These are phyloP conservation scores for Stenodera caucasica DNA, from an alignment of 2,888 invertebrate genomes.

Conservation along the genomic window DNA sequence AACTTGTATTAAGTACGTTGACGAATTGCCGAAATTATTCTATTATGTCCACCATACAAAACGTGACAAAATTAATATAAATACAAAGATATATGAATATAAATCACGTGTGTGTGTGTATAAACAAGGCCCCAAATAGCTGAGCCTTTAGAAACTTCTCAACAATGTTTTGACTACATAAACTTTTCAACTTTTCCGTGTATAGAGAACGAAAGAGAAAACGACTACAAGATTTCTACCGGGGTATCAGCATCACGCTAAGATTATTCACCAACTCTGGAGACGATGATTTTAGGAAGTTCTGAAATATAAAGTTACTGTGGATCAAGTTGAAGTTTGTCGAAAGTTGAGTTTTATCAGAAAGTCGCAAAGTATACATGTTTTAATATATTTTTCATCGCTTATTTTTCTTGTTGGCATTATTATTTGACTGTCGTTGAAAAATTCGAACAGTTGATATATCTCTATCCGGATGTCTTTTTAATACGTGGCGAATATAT, in stretches of 20 bases:
- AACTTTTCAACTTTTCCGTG: conserved; percentile 22
- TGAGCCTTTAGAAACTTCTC: conserved; percentile 25
- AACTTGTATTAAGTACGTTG: not conserved
- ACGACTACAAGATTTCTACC: not conserved
- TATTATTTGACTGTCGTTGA: conserved; percentile 13
- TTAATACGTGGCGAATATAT: conserved; percentile 26
- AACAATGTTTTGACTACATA: conserved; percentile 30
- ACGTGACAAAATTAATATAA: conserved; percentile 36
- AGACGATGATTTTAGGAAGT: not conserved
- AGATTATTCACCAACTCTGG: not conserved
- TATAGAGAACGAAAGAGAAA: not conserved
- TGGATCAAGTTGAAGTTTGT: not conserved
- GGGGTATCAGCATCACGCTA: not conserved
- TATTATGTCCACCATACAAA: conserved; percentile 14
- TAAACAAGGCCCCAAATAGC: conserved; percentile 22
- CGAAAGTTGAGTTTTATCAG: not conserved
- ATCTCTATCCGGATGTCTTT: conserved; percentile 24
- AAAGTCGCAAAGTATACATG: not conserved
- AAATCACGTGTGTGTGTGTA: conserved; percentile 39
- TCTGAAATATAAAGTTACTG: not conserved
- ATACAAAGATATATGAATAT: conserved; percentile 35
- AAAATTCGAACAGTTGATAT: conserved; percentile 21
- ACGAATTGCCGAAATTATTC: too few relatives aligned
- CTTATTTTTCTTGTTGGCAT: too few relatives aligned
- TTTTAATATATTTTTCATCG: not conserved